A percentile compares a stretch with the other conserved stretches of the same genome.
Conservation (phyloP, 1,140 invertebrate species). For the Bombus confusus region DNA sequence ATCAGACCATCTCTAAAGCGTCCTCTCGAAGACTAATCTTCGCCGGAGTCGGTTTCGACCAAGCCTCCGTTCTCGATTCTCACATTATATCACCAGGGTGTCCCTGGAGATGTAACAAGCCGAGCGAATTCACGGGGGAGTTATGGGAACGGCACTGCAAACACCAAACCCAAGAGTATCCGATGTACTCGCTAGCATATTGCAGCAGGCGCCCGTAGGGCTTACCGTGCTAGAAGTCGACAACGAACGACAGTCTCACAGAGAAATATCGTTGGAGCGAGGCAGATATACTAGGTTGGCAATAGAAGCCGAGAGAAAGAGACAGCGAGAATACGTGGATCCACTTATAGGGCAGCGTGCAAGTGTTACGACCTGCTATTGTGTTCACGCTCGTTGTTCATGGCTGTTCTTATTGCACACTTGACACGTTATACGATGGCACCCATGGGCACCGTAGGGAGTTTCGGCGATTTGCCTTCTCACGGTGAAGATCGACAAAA, state of each 20-base stretch:
- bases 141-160: slow-evolving; percentile 77
- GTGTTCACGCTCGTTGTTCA: slow-evolving; percentile 62
- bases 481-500: slow-evolving; percentile 35
- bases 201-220: slow-evolving; percentile 74
- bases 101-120: slow-evolving; percentile 73
- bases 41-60: not conserved
- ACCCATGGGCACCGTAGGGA: slow-evolving; percentile 57
- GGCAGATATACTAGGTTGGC: not conserved
- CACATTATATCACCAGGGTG: slow-evolving; percentile 77
- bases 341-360: slow-evolving; percentile 59
- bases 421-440: slow-evolving; percentile 60
- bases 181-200: slow-evolving; percentile 77
- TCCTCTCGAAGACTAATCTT: not conserved
- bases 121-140: slow-evolving; percentile 70
- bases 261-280: not conserved
- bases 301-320: not conserved
- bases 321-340: slow-evolving; percentile 24
- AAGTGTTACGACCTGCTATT: slow-evolving; percentile 73
- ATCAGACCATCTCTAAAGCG: not conserved
- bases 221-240: slow-evolving; percentile 75
- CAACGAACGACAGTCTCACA: slow-evolving; percentile 30
- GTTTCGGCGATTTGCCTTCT: slow-evolving; percentile 23
- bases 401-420: slow-evolving; percentile 46
- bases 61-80: slow-evolving; percentile 70
- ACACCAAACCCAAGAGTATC: slow-evolving; percentile 75